Base-by-base conservation (phyloP, 1,140 invertebrate species). In the Heliothis virescens region DNA sequence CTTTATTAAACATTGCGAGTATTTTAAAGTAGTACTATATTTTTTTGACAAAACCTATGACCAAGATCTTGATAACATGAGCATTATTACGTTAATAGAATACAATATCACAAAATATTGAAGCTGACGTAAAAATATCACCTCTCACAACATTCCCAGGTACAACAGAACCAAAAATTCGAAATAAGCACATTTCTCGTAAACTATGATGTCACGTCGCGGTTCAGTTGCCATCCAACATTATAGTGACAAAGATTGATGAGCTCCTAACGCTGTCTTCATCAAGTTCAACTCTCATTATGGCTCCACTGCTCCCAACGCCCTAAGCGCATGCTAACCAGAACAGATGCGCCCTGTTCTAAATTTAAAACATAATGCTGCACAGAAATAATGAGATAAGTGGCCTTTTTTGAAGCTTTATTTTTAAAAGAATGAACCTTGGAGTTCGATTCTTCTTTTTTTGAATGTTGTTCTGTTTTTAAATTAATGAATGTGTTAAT, bases 271-370 rank as follows among this genome's bases (percentile, higher is more conserved):
- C 81, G 83, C 84, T 84, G 84, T 90, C 85, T 85, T 87, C 84
- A 83, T 86, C 86, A 83, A 82, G 79, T 86, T 89, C 87, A 79
- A 78, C 63, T 89, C 89, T 87, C 87, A 87, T 90, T 89, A 89
- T 29, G 12, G 29, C 26, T 26, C 57, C 13, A 41, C 34, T 67
- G 21, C 63, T 67, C 52, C n/a, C 26, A n/a, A 26, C 18, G 74
- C 53, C 76, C 76, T 59, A 15, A 26, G 50, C 53, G 75, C 75
- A 59, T 47, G 48, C 55, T 57, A 41, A 41, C 34, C 50, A 13
- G 18, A 78, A 69, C 76, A 78, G 76, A 78, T 78, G 76, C 63
- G 47, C 65, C 52, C 63, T 48, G 63, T 69, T 76, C 59, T 62
- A 63, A 63, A 63, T 76, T 65, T 65, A 59, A 41, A 76, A 65